Evolutionary conservation across 2,797 vertebrate genomes (phyloP).

Genomic region (Phaenicophaeus curvirostris): DNA sequence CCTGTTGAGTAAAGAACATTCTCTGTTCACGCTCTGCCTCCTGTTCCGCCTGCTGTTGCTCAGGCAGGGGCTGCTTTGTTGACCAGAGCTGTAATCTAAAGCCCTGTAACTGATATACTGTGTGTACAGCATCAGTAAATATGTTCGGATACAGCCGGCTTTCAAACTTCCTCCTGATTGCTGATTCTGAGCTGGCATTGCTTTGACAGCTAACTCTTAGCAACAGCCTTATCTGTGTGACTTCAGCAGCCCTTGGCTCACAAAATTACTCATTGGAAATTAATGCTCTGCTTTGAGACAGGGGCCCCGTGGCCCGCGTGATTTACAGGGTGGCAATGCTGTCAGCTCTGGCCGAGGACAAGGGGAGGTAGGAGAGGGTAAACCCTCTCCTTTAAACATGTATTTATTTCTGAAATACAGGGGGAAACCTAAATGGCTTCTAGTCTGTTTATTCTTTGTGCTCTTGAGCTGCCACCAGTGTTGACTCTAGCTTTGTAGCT

Average conservation of each 20-base stretch:
- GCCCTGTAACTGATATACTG: neutral
- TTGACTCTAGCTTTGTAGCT: slow-evolving; percentile 41
- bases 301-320: neutral
- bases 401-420: neutral
- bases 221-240: slow-evolving; percentile 11
- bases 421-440: neutral
- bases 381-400: neutral
- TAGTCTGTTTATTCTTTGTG: slow-evolving; percentile 13
- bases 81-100: neutral
- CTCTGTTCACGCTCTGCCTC: neutral
- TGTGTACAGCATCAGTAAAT: slow-evolving; percentile 39
- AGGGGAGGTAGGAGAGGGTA: neutral
- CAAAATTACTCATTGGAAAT: neutral
- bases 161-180: neutral
- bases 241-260: neutral
- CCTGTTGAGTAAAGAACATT: neutral
- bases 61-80: slow-evolving; percentile 21
- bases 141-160: neutral
- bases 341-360: neutral
- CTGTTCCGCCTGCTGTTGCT: neutral
- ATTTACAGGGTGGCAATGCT: neutral
- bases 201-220: slow-evolving; percentile 15
- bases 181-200: neutral
- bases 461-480: neutral
- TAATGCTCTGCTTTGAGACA: neutral